Conservation (phyloP, 2,113 vertebrate species). For the Tragelaphus imberbis region DNA sequence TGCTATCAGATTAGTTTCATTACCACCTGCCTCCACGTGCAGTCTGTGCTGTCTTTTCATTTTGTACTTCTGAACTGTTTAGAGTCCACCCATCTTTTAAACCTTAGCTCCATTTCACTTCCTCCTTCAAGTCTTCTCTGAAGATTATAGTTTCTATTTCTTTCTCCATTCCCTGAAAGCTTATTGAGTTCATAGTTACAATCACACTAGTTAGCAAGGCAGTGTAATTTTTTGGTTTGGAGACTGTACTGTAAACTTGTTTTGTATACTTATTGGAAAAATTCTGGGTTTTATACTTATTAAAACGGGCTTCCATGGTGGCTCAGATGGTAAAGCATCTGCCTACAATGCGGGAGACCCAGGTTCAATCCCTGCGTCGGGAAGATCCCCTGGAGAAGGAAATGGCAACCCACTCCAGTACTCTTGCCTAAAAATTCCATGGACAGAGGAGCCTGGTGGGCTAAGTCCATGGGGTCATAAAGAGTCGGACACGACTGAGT, state of each 20-base stretch:
- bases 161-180: not conserved
- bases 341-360: not conserved
- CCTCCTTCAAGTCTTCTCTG: not conserved
- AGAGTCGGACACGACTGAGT: not conserved
- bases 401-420: not conserved
- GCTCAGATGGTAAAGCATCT: not conserved
- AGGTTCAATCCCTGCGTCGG: not conserved
- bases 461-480: not conserved
- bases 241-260: not conserved
- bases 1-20: not conserved
- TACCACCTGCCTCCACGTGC: not conserved
- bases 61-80: not conserved
- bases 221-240: not conserved
- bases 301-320: not conserved
- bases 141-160: slow-evolving; percentile 1
- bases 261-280: not conserved
- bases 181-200: not conserved
- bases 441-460: not conserved
- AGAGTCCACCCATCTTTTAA: not conserved
- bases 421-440: not conserved
- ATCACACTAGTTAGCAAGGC: not conserved
- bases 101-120: not conserved
- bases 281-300: not conserved
- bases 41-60: not conserved
- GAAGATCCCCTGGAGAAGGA: not conserved